phyloP scores from a whole-genome alignment of 1,140 invertebrate genomes.

The Eurosta solidaginis region DNA sequence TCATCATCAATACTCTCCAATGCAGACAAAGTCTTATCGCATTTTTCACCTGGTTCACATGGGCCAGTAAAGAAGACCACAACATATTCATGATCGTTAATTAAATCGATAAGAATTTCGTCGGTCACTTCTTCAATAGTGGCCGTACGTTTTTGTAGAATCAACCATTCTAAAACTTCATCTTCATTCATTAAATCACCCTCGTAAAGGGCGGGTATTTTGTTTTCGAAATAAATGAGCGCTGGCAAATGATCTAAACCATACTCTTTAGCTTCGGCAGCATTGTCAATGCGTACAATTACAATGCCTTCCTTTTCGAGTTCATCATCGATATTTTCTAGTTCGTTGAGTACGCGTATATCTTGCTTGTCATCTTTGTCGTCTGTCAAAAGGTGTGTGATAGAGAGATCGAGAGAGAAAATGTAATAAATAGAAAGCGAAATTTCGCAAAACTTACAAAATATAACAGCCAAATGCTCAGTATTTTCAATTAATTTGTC shows the following conservation, averaged over 20 bases:
- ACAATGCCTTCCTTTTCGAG: constrained; percentile 87
- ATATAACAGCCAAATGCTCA: constrained; percentile 80
- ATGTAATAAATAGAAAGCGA: not conserved
- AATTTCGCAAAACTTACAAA: constrained; percentile 70
- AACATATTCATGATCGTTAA: constrained; percentile 91
- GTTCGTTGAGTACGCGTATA: constrained; percentile 82
- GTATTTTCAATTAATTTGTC: constrained; percentile 84
- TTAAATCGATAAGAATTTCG: constrained; percentile 84
- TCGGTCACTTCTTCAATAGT: constrained; percentile 95
- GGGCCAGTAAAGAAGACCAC: constrained; percentile 91
- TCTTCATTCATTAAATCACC: constrained; percentile 91
- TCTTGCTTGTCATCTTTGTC: constrained; percentile 90
- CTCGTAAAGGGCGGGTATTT: constrained; percentile 89
- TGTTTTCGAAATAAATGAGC: constrained; percentile 88
- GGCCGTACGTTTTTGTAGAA: constrained; percentile 87
- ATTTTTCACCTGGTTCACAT: constrained; percentile 85
- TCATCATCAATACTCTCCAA: constrained; percentile 94
- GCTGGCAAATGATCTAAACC: constrained; percentile 89
- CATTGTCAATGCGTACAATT: constrained; percentile 86
- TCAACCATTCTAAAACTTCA: constrained; percentile 86
- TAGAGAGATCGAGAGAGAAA: not conserved
- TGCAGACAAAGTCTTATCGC: constrained; percentile 82
- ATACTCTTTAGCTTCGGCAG: constrained; percentile 86
- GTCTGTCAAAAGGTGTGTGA: constrained; percentile 65
- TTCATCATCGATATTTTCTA: constrained; percentile 93